A percentile compares a stretch with the other conserved stretches of the same genome.
Conservation (phyloP, 2,797 vertebrate species). For the Hoplostethus mediterraneus region DNA sequence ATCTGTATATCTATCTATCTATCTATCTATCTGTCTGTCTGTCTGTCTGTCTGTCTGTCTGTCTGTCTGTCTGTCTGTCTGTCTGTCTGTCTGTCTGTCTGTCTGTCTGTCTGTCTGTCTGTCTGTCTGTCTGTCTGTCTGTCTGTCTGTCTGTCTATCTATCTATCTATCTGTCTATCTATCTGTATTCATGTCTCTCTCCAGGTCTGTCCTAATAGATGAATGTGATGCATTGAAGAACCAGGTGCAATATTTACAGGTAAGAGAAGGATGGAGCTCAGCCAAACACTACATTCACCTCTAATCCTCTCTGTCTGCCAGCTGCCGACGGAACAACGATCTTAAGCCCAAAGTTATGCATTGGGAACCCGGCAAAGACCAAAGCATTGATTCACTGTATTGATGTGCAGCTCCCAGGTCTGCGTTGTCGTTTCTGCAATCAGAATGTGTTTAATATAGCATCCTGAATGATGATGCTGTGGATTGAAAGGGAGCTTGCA, state of each 20-base stretch:
- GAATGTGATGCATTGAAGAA: slow-evolving; percentile 83
- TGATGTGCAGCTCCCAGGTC: not conserved
- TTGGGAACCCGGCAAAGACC: not conserved
- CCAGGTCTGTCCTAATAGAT: slow-evolving; percentile 84
- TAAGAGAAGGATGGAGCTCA: slow-evolving; percentile 51
- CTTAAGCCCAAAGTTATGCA: slow-evolving; percentile 19
- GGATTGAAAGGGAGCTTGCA: no score
- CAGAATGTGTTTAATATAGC: slow-evolving; percentile 6
- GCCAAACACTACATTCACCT: slow-evolving; percentile 2
- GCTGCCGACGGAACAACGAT: slow-evolving; percentile 7
- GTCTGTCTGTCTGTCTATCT: not conserved
- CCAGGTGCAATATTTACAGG: slow-evolving; percentile 85
- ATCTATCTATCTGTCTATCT: not conserved
- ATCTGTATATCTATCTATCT: no score
- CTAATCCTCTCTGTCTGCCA: slow-evolving; percentile 14
- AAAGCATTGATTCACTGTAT: slow-evolving; percentile 15
- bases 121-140: no score
- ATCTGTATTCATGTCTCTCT: slow-evolving; percentile 10
- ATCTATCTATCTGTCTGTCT: no score
- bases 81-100: no score
- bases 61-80: no score
- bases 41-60: no score
- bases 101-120: no score
- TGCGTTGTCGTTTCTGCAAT: not conserved
- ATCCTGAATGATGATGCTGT: no score